These are phyloP conservation scores for Willisornis vidua DNA, from an alignment of 2,113 vertebrate species.

Conservation along the genomic window DNA sequence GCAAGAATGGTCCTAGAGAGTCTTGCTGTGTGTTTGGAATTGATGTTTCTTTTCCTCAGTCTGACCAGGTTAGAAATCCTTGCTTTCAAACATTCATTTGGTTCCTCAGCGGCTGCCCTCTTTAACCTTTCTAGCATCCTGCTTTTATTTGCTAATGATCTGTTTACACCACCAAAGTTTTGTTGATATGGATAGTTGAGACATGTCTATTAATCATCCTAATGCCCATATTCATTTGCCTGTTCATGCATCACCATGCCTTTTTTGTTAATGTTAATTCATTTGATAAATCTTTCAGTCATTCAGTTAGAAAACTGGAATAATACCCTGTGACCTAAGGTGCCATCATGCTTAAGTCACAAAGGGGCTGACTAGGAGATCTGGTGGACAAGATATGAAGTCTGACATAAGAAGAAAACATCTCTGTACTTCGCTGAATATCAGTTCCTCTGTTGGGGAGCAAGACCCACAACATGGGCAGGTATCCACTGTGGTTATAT, in stretches of 20 bases:
- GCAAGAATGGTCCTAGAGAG: neutral
- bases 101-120: neutral
- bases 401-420: neutral
- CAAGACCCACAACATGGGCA: neutral
- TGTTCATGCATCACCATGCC: neutral
- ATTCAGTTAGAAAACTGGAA: neutral
- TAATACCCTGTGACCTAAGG: neutral
- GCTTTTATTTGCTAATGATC: conserved; percentile 26
- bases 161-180: neutral
- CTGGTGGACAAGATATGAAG: neutral
- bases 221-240: neutral
- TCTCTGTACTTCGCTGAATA: neutral
- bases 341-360: neutral
- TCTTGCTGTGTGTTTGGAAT: neutral
- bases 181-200: neutral
- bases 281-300: neutral
- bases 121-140: neutral
- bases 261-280: neutral
- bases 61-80: neutral
- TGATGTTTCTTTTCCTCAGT: neutral
- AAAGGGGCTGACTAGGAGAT: neutral
- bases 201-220: neutral
- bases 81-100: neutral
- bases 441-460: neutral
- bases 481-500: neutral